Evolutionary conservation across 2,797 vertebrate genomes (phyloP), one percentile per base, ranked within the genome.

Genomic region (Macropus fuliginosus): DNA sequence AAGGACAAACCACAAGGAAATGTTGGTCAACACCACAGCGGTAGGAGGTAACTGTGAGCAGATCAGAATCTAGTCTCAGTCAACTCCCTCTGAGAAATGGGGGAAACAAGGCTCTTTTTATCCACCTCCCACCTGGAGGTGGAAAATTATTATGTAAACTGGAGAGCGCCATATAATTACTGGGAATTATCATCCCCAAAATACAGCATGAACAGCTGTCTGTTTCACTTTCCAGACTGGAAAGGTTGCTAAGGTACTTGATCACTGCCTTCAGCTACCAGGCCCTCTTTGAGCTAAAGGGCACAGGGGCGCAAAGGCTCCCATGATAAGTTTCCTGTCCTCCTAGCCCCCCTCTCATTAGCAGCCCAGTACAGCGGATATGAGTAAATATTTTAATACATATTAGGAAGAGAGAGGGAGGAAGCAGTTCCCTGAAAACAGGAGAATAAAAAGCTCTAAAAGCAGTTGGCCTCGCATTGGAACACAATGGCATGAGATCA

Each of bases 371-470:
- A 96, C 0, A 95, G 31, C 62, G 96, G 56, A 3, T 9, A 18
- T 28, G 31, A 96, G 90, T 94, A 94, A 97, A 92, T 93, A 94
- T 57, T 97, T 96, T 0, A 94, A 40, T 52, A 34, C 10, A 87
- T 27, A 94, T 56, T 95, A 46, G 56, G 92, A 46, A 55, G 34
- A 93, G 74, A 92, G 40, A 9, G 3, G 40, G 40, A 87, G 74
- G 74, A 46, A 92, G 92, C 3, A 94, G 92, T 94, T 92, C 93
- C n/a, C 94, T 94, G 97, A 92, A 94, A 91, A 66, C 31, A 46
- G 0, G 40, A 40, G n/a, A 40, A 27, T 90, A 91, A 56, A 81
- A 91, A 87, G 56, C 31, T 94, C 92, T 90, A 91, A 89, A 6
- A 12, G 54, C 55, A 94, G 31, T 5, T 93, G 57, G 94, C 16